These are phyloP conservation scores for Apaloderma vittatum DNA, from an alignment of 2,113 vertebrate genomes.

Conservation along the genomic window DNA sequence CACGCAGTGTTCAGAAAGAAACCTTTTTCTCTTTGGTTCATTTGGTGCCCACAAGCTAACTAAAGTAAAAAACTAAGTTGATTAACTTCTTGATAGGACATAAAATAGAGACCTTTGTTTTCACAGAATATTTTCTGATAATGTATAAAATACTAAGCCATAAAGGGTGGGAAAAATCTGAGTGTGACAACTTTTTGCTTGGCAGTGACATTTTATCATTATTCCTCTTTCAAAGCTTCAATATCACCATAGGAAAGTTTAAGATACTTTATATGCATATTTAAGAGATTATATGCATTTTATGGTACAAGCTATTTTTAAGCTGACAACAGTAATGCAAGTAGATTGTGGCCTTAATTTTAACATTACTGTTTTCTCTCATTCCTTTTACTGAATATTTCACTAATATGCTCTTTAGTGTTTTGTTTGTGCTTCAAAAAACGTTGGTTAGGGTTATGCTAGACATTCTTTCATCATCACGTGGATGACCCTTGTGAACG, in stretches of 20 bases:
- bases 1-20: accelerated
- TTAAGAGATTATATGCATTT: neutral
- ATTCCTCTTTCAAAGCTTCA: neutral
- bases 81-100: neutral
- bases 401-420: neutral
- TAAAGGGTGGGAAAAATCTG: neutral
- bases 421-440: neutral
- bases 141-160: neutral
- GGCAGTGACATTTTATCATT: neutral
- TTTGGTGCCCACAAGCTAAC: neutral
- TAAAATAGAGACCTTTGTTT: neutral
- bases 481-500: constrained; percentile 15
- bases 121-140: neutral
- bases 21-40: neutral
- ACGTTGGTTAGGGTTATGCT: neutral
- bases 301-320: neutral
- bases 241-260: neutral
- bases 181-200: neutral
- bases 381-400: neutral
- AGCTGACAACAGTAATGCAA: neutral
- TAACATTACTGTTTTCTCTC: neutral
- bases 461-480: neutral
- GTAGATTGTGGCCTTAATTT: neutral
- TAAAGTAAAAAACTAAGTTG: neutral
- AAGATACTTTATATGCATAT: neutral